Conservation (phyloP, 2,888 invertebrate genomes). For the Ormia ochracea region DNA sequence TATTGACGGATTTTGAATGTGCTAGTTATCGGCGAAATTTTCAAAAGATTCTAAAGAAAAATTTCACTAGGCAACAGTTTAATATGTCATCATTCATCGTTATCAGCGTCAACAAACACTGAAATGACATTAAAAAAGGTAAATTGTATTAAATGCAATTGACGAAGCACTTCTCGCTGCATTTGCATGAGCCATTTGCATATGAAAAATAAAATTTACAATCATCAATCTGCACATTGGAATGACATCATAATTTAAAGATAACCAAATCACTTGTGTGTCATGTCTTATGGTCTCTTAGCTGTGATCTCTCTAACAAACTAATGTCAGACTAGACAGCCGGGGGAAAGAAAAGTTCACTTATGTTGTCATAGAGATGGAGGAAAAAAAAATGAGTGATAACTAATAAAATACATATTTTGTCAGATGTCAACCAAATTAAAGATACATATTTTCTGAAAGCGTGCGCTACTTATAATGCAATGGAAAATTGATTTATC, state of each 20-base stretch:
- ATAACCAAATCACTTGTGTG: slow-evolving; percentile 36
- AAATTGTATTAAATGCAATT: slow-evolving; percentile 52
- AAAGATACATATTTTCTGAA: background rate
- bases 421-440: background rate
- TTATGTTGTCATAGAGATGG: slow-evolving; percentile 37
- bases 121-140: slow-evolving; percentile 48
- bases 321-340: slow-evolving; percentile 28
- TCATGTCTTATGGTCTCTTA: background rate
- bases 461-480: background rate
- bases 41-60: background rate
- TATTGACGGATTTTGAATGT: no score
- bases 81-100: slow-evolving; percentile 26
- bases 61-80: slow-evolving; percentile 11
- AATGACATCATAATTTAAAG: slow-evolving; percentile 55
- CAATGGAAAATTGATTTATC: background rate
- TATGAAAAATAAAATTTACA: slow-evolving; percentile 34
- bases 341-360: background rate
- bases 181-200: background rate
- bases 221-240: slow-evolving; percentile 31
- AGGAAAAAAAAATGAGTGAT: background rate
- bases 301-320: slow-evolving; percentile 18
- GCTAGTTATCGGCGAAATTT: no score
- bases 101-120: slow-evolving; percentile 3
- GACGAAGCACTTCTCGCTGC: slow-evolving; percentile 20
- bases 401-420: background rate